These are phyloP conservation scores for Melanotaenia parkinsoni DNA, from an alignment of 2,797 vertebrate species.

Conservation along the genomic window DNA sequence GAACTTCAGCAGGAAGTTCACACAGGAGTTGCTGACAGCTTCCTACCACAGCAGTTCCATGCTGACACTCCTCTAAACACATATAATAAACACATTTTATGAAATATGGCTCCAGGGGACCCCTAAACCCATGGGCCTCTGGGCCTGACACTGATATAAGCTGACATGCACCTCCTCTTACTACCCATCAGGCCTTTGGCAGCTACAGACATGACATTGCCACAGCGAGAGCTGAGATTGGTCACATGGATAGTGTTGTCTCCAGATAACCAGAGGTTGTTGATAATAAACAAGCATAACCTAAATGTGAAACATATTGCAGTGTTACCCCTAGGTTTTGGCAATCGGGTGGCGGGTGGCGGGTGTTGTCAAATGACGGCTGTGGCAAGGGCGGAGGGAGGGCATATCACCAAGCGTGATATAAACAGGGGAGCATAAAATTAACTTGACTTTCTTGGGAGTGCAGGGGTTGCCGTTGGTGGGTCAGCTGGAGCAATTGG, in stretches of 20 bases:
- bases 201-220: background rate
- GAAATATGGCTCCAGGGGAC: background rate
- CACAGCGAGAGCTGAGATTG: background rate
- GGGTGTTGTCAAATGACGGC: too few species aligned
- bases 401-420: too few species aligned
- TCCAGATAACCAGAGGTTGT: background rate
- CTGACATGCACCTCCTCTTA: background rate
- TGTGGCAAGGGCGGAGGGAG: too few species aligned
- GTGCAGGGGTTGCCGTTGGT: too few species aligned
- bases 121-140: background rate
- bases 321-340: too few species aligned
- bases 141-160: slow-evolving; percentile 2
- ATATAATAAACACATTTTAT: slow-evolving; percentile 8
- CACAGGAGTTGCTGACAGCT: background rate
- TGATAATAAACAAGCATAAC: too few species aligned
- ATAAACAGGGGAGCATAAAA: too few species aligned
- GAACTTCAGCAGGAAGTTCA: background rate
- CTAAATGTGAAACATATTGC: background rate
- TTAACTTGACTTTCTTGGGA: too few species aligned
- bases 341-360: too few species aligned
- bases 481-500: too few species aligned
- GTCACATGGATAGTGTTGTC: background rate
- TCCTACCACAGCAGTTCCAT: background rate
- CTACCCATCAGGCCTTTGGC: slow-evolving; percentile 1
- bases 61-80: slow-evolving; percentile 10